Evolutionary conservation across 2,797 vertebrate species (phyloP).

Genomic region (Cryptoblepharus egeriae): DNA sequence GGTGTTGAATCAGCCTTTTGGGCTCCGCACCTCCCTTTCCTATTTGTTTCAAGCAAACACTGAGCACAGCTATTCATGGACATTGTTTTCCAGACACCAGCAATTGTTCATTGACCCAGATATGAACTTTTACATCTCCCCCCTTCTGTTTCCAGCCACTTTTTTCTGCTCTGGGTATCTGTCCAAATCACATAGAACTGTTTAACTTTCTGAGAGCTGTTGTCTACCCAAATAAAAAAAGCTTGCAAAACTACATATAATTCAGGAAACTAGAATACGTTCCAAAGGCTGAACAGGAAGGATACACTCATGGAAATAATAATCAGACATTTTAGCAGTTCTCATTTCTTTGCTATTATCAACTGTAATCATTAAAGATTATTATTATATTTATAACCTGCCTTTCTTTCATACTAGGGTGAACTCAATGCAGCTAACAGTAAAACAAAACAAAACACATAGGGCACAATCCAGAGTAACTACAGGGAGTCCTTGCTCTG

Average conservation of each 20-base stretch:
- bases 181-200: slow-evolving; percentile 33
- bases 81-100: slow-evolving; percentile 61
- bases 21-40: slow-evolving; percentile 25
- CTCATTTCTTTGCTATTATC: slow-evolving; percentile 17
- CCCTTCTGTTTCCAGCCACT: slow-evolving; percentile 51
- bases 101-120: slow-evolving; percentile 69
- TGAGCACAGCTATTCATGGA: slow-evolving; percentile 46
- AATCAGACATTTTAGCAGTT: slow-evolving; percentile 43
- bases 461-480: too few species aligned
- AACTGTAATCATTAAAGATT: neutral
- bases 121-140: slow-evolving; percentile 61
- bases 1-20: slow-evolving; percentile 14
- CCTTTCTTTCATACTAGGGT: too few species aligned
- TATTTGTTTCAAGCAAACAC: slow-evolving; percentile 24
- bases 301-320: slow-evolving; percentile 30
- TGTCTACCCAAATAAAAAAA: slow-evolving; percentile 55
- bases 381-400: too few species aligned
- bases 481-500: too few species aligned
- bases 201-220: slow-evolving; percentile 53
- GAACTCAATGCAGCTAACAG: too few species aligned
- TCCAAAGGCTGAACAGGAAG: neutral
- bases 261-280: slow-evolving; percentile 15
- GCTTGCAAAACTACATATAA: slow-evolving; percentile 43
- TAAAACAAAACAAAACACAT: too few species aligned
- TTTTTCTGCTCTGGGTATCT: slow-evolving; percentile 59